Evolutionary conservation across 1,140 invertebrate species (phyloP).

Genomic region (Drosophila asahinai): DNA sequence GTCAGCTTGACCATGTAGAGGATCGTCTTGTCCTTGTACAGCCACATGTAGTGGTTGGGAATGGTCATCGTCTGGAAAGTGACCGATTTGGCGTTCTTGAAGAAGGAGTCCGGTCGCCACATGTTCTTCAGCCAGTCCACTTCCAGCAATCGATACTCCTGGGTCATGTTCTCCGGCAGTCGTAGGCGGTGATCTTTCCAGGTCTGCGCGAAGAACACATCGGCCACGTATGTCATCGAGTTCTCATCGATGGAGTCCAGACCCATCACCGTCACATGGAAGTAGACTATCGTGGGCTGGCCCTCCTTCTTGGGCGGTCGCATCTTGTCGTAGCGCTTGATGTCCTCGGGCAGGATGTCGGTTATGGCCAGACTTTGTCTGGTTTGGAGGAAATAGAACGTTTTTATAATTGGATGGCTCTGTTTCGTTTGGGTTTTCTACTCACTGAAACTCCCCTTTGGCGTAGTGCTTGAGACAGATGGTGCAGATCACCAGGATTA

Average conservation of each 20-base stretch:
- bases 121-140: slow-evolving; percentile 96
- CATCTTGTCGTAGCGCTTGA: slow-evolving; percentile 95
- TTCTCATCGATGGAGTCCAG: slow-evolving; percentile 96
- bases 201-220: slow-evolving; percentile 96
- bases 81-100: slow-evolving; percentile 96
- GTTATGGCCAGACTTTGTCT: slow-evolving; percentile 92
- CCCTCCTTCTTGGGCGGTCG: slow-evolving; percentile 94
- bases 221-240: slow-evolving; percentile 96
- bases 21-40: slow-evolving; percentile 95
- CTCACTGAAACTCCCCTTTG: slow-evolving; percentile 83
- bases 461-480: slow-evolving; percentile 78
- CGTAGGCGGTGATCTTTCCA: slow-evolving; percentile 96
- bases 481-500: slow-evolving; percentile 74
- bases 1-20: slow-evolving; percentile 95
- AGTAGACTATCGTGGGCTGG: slow-evolving; percentile 93
- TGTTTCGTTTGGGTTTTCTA: not conserved
- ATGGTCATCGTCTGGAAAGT: slow-evolving; percentile 97
- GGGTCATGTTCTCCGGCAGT: slow-evolving; percentile 95
- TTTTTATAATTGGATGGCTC: not conserved
- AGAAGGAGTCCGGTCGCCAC: slow-evolving; percentile 95
- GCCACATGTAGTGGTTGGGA: slow-evolving; percentile 95
- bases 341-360: slow-evolving; percentile 94
- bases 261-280: slow-evolving; percentile 97
- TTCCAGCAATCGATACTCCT: slow-evolving; percentile 93
- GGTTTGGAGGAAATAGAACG: not conserved